phyloP scores from a whole-genome alignment of 1,140 invertebrate species.

The Battus philenor region DNA sequence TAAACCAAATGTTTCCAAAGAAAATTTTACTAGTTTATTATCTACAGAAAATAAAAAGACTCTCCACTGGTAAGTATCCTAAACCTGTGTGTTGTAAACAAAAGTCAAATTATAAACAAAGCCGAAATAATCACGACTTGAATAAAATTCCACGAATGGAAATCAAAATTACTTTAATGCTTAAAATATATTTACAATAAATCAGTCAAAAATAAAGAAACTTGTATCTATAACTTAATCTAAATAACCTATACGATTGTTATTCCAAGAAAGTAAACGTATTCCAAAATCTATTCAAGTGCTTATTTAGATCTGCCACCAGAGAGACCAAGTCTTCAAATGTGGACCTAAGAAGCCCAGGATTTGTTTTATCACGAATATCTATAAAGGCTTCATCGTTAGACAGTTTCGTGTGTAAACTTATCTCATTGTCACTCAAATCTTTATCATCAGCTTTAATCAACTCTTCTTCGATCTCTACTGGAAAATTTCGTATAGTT shows the following conservation, averaged over 20 bases:
- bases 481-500: constrained; percentile 32
- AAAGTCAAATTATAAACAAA: too few species aligned
- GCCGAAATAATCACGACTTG: too few species aligned
- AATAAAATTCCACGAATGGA: too few species aligned
- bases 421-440: constrained; percentile 28
- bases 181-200: neutral
- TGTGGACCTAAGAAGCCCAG: constrained; percentile 42
- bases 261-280: constrained; percentile 45
- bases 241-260: constrained; percentile 5
- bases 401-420: constrained; percentile 39
- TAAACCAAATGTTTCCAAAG: too few species aligned
- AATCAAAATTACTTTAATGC: too few species aligned
- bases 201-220: constrained; percentile 5
- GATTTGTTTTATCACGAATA: constrained; percentile 37
- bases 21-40: too few species aligned
- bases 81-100: too few species aligned
- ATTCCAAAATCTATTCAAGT: constrained; percentile 49
- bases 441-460: constrained; percentile 25
- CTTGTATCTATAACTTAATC: neutral
- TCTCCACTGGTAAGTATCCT: too few species aligned
- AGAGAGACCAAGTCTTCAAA: constrained; percentile 43
- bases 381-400: constrained; percentile 39
- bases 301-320: constrained; percentile 48
- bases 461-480: constrained; percentile 24
- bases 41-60: too few species aligned